A percentile compares a stretch with the other conserved stretches of the same genome.
Evolutionary conservation across 2,888 invertebrate species (phyloP).

Genomic region (Morpho achilles): DNA sequence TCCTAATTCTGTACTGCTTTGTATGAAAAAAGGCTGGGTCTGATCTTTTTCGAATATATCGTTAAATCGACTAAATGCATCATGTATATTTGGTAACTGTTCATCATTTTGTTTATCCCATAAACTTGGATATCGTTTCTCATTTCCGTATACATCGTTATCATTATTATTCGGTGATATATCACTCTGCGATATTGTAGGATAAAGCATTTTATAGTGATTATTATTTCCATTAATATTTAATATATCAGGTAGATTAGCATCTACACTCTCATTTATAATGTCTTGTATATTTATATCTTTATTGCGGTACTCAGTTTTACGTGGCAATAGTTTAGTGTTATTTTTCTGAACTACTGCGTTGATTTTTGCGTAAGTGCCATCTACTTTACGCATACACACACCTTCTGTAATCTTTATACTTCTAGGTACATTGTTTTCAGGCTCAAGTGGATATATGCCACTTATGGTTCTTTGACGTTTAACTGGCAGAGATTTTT

Average conservation of each 20-base stretch:
- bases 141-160: slow-evolving; percentile 23
- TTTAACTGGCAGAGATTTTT: slow-evolving; percentile 27
- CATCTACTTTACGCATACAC: slow-evolving; percentile 43
- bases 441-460: slow-evolving; percentile 41
- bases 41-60: slow-evolving; percentile 31
- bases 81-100: slow-evolving; percentile 45
- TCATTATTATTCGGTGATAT: too few species aligned
- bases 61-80: slow-evolving; percentile 48
- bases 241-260: slow-evolving; percentile 15
- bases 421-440: slow-evolving; percentile 26
- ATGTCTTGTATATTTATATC: slow-evolving; percentile 40
- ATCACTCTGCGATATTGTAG: slow-evolving; percentile 16
- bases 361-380: slow-evolving; percentile 47
- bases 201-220: slow-evolving; percentile 19
- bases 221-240: slow-evolving; percentile 13
- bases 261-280: slow-evolving; percentile 29
- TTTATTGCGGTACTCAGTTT: slow-evolving; percentile 8
- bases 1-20: slow-evolving; percentile 43
- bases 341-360: slow-evolving; percentile 45
- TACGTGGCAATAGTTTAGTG: slow-evolving; percentile 1
- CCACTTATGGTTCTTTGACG: slow-evolving; percentile 47
- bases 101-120: slow-evolving; percentile 11
- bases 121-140: neutral
- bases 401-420: slow-evolving; percentile 34
- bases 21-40: slow-evolving; percentile 44